Percentiles rank a stretch among this genome's conserved stretches.
Conservation (phyloP, 2,113 vertebrate genomes). For the Mola mola region DNA sequence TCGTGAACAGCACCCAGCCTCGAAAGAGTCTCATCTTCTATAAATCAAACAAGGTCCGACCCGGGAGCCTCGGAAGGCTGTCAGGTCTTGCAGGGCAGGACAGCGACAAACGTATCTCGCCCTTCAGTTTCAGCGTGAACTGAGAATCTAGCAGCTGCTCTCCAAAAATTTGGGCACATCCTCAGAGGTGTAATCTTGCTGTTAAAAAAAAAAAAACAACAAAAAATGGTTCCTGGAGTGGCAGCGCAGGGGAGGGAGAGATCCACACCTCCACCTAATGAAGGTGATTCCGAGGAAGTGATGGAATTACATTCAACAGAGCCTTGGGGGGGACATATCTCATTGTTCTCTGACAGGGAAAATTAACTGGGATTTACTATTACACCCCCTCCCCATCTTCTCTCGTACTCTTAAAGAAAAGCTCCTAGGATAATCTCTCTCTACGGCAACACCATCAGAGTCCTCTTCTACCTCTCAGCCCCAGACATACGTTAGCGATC, state of each 20-base stretch:
- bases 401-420: conserved; percentile 48
- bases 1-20: conserved; percentile 60
- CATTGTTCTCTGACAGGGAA: conserved; percentile 78
- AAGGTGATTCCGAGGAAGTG: conserved; percentile 70
- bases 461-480: background rate
- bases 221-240: no score
- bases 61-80: conserved; percentile 29
- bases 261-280: conserved; percentile 72
- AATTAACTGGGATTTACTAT: conserved; percentile 81
- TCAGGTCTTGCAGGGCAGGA: conserved; percentile 30
- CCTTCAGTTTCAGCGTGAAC: no score
- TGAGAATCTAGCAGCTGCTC: no score
- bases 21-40: conserved; percentile 64
- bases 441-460: background rate
- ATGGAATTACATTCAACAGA: conserved; percentile 72
- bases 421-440: conserved; percentile 59
- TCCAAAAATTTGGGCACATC: no score
- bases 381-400: conserved; percentile 44
- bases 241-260: conserved; percentile 18
- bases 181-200: conserved; percentile 43
- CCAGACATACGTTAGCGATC: conserved; percentile 42
- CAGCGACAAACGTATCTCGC: no score
- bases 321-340: conserved; percentile 69
- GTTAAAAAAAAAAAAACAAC: conserved; percentile 31
- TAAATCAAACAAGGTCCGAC: no score